Evolutionary conservation across 37 sponge, comb jelly and placozoan genomes (phyloP).

Genomic region (Axinella damicornis): DNA sequence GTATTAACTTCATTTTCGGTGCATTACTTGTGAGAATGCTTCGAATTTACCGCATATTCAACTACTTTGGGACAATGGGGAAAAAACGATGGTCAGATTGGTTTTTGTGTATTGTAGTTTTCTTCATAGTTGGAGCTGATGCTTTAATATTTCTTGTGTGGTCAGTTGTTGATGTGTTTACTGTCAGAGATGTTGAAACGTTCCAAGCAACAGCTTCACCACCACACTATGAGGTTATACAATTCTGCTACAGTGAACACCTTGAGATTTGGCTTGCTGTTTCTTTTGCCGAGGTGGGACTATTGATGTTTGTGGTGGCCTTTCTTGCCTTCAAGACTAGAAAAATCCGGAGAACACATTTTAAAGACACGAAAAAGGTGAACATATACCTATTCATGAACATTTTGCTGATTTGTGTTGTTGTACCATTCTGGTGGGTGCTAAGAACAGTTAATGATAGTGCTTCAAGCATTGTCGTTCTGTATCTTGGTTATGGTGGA

Average conservation of each 20-base stretch:
- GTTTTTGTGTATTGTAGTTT: neutral
- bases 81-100: neutral
- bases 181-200: neutral
- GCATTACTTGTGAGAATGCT: slow-evolving; percentile 11
- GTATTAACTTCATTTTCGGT: neutral
- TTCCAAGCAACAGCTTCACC: neutral
- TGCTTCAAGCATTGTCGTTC: neutral
- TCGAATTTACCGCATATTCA: slow-evolving; percentile 23
- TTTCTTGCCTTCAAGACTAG: slow-evolving; percentile 20
- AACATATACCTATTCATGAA: neutral
- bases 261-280: neutral
- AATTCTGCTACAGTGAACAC: neutral
- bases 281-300: neutral
- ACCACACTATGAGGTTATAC: neutral
- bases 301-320: neutral
- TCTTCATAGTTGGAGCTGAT: neutral
- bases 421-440: neutral
- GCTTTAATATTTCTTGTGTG: neutral
- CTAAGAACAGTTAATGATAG: neutral
- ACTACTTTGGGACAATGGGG: neutral
- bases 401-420: neutral
- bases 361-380: slow-evolving; percentile 29
- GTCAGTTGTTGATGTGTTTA: neutral
- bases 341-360: slow-evolving; percentile 2
- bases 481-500: neutral